Evolutionary conservation across 2,113 vertebrate species (phyloP).

Genomic region (Ceyx margarethae): DNA sequence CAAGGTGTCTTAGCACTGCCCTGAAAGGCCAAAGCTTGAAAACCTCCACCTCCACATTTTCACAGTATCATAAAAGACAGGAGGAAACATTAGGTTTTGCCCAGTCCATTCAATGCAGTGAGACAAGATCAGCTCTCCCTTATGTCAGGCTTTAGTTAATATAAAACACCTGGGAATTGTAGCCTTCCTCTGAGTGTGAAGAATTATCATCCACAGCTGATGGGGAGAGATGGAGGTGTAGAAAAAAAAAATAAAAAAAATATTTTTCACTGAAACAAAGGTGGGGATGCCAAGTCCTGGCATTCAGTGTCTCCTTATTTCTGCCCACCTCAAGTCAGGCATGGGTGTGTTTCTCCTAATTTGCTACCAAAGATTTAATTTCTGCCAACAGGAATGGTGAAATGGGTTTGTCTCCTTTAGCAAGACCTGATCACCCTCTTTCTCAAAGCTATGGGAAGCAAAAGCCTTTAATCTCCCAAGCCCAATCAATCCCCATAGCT

Average conservation of each 20-base stretch:
- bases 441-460: not conserved
- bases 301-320: not conserved
- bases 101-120: not conserved
- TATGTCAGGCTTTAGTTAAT: not conserved
- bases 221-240: not conserved
- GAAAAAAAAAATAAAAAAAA: no score
- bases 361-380: not conserved
- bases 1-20: not conserved
- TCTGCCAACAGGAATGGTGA: rapidly evolving
- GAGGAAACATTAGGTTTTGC: not conserved
- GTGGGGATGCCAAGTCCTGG: not conserved
- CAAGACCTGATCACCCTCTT: not conserved
- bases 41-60: not conserved
- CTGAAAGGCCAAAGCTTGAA: not conserved
- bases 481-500: not conserved
- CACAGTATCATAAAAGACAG: not conserved
- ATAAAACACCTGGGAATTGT: not conserved
- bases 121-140: not conserved
- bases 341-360: not conserved
- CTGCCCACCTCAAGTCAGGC: not conserved
- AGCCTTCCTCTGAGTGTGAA: not conserved
- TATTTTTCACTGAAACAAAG: not conserved
- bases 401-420: not conserved
- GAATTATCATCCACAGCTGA: not conserved
- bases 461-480: not conserved